A percentile compares a stretch with the other conserved stretches of the same genome.
Conservation (phyloP, 2,113 vertebrate species). For the Sorex araneus region DNA sequence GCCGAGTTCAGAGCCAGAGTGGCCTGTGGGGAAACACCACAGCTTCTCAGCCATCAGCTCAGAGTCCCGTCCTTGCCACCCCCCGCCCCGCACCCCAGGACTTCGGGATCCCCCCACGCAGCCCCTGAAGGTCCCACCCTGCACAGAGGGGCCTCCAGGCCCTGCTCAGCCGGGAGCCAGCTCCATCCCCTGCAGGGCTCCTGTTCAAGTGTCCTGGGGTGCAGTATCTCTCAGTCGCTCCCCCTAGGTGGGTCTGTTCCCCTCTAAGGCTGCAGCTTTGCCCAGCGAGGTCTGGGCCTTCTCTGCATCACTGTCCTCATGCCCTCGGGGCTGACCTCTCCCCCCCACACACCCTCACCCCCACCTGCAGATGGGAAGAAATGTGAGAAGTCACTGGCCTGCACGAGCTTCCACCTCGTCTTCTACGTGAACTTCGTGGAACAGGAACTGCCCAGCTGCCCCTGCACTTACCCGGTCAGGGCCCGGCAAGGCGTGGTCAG, state of each 20-base stretch:
- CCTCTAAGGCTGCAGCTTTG: neutral
- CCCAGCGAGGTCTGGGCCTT: neutral
- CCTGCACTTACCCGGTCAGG: conserved; percentile 93
- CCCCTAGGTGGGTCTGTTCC: too few species aligned
- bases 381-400: conserved; percentile 97
- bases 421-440: conserved; percentile 93
- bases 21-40: too few species aligned
- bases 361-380: conserved; percentile 92
- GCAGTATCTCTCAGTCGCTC: neutral
- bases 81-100: neutral
- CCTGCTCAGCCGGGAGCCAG: neutral
- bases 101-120: neutral
- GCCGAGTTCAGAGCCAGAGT: neutral
- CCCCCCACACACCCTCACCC: too few species aligned
- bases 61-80: neutral
- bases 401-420: conserved; percentile 95
- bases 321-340: neutral
- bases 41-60: too few species aligned
- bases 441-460: conserved; percentile 95
- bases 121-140: neutral
- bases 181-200: neutral
- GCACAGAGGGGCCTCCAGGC: neutral
- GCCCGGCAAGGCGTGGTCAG: conserved; percentile 90
- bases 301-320: neutral
- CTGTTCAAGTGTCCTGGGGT: neutral